Evolutionary conservation across 2,113 vertebrate genomes (phyloP), one percentile per base, ranked within the genome.

Genomic region (Hippocampus guttulatus): DNA sequence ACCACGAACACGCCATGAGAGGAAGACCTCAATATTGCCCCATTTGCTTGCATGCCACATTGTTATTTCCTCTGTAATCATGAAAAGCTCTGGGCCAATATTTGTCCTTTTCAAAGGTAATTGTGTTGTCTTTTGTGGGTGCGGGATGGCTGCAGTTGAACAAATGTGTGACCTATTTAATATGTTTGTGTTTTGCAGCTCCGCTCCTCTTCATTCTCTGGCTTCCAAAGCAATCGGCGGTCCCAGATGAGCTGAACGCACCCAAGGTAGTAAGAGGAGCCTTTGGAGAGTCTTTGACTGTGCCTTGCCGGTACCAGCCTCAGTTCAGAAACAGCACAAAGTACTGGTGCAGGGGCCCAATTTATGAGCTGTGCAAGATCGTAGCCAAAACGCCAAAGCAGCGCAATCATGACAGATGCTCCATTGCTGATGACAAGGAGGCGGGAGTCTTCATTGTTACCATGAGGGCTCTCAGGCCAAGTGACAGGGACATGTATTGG

Each of bases 271-370:
- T 89, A 23, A 74, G 6, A 7, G 85, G 21, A 25, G 18, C 33
- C 0, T 2, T 6, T 0, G 72, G 75, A 14, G 81, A 72, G 30
- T 83, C 81, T 6, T 73, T 84, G 66, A 80, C 38, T 0, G 64
- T 91, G 16, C 1, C 47, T 1, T 91, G 87, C 65, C 75, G 60
- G 38, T 90, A 88, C 8, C 20, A 78, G 6, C 10, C 1, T 11
- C 1, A 4, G 41, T 86, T 63, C 67, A 81, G 64, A 58, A 8
- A 78, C 1, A 3, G 73, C 62, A 45, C 74, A 25, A 91, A 91
- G 80, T 89, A 89, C 80, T 91, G 86, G 88, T 91, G 89, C 75
- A 89, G 23, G 79, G 88, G 88, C 21, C 0, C 0, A 0, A 1
- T 70, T 4, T 88, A 87, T 15, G 43, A 75, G 9, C 3, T 74